Evolutionary conservation across 1,140 invertebrate genomes (phyloP).

Genomic region (Drosophila obscura): DNA sequence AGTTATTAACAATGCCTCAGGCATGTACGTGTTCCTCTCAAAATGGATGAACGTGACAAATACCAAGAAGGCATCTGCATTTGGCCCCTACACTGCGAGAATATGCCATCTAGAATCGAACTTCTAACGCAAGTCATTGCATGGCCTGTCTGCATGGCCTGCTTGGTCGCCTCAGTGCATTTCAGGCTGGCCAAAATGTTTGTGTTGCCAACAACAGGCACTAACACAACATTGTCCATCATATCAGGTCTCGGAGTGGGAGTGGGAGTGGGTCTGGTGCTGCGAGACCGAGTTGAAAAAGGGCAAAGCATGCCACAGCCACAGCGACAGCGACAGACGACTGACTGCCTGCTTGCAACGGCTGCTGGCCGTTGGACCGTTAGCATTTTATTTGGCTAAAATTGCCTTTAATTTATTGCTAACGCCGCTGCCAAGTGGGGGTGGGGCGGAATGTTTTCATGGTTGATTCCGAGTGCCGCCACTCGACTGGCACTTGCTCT

Average conservation of each 20-base stretch:
- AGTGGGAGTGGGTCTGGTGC: slow-evolving; percentile 6
- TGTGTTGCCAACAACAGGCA: slow-evolving; percentile 46
- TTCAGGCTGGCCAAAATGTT: slow-evolving; percentile 29
- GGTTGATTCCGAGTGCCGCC: slow-evolving; percentile 65
- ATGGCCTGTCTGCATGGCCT: too few species aligned
- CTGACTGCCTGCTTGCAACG: slow-evolving; percentile 25
- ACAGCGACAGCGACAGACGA: slow-evolving; percentile 33
- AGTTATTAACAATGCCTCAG: slow-evolving; percentile 78
- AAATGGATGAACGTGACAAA: slow-evolving; percentile 82
- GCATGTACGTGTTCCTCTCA: slow-evolving; percentile 78
- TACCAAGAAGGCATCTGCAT: slow-evolving; percentile 63
- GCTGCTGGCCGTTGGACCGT: slow-evolving; percentile 50
- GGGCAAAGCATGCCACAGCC: slow-evolving; percentile 65
- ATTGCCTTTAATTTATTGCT: slow-evolving; percentile 82
- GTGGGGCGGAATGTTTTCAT: slow-evolving; percentile 69
- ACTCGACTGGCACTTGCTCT: slow-evolving; percentile 75
- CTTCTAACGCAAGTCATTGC: neutral
- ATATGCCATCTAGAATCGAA: neutral
- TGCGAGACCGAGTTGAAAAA: slow-evolving; percentile 60
- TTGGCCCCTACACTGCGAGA: slow-evolving; percentile 7
- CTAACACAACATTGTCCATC: slow-evolving; percentile 69
- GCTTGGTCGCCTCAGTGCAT: neutral
- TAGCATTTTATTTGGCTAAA: slow-evolving; percentile 82
- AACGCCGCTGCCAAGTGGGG: slow-evolving; percentile 49
- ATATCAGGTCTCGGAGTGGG: slow-evolving; percentile 41